Evolutionary conservation across 2,888 invertebrate species (phyloP).

Genomic region (Orchestes rusci): DNA sequence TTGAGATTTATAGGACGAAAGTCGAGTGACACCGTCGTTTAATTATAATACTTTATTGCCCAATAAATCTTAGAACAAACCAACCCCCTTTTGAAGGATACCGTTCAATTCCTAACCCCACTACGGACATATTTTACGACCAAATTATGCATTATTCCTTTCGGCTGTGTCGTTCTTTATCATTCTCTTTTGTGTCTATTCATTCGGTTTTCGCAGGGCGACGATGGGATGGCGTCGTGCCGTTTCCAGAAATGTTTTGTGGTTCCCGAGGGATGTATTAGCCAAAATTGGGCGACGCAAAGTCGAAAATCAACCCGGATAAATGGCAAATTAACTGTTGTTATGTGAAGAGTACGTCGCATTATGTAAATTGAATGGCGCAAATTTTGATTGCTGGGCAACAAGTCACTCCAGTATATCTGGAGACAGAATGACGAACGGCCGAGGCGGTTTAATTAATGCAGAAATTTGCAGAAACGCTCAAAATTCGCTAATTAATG

Average conservation of each 20-base stretch:
- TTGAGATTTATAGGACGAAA: slow-evolving; percentile 42
- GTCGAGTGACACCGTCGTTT: slow-evolving; percentile 52
- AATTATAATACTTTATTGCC: slow-evolving; percentile 74
- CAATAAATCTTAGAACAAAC: slow-evolving; percentile 58
- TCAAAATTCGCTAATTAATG: slow-evolving; percentile 24
- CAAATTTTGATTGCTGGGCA: neutral
- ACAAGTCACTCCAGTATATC: neutral
- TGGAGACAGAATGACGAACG: slow-evolving; percentile 15
- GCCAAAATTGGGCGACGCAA: slow-evolving; percentile 29
- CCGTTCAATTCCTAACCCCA: slow-evolving; percentile 45
- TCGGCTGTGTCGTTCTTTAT: slow-evolving; percentile 26
- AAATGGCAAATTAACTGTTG: slow-evolving; percentile 16
- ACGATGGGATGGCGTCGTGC: no score
- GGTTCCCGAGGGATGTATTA: slow-evolving; percentile 34
- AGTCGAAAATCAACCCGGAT: slow-evolving; percentile 17
- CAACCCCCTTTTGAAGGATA: slow-evolving; percentile 53
- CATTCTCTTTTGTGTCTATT: slow-evolving; percentile 29
- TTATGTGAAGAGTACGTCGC: neutral
- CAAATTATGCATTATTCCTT: slow-evolving; percentile 54
- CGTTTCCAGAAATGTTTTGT: slow-evolving; percentile 33
- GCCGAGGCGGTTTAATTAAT: slow-evolving; percentile 20
- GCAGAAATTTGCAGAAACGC: slow-evolving; percentile 22
- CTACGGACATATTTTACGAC: slow-evolving; percentile 58
- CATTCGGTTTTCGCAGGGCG: slow-evolving; percentile 17
- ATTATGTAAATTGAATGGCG: neutral